Evolutionary conservation across 2,113 vertebrate species (phyloP), one percentile per base, ranked within the genome.

Genomic region (Myotis yumanensis): DNA sequence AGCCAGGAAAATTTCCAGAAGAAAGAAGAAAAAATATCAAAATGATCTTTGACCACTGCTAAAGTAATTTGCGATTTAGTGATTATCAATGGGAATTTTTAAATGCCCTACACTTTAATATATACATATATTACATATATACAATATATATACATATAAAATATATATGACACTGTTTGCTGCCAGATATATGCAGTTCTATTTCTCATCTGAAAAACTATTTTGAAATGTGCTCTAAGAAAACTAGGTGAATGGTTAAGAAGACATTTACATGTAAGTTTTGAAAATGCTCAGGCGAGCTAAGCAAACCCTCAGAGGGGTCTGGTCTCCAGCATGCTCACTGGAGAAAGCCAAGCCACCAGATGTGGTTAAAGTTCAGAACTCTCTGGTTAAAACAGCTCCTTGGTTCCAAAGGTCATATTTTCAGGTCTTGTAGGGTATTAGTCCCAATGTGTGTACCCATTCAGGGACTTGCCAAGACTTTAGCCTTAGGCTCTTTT

Each of bases 1-100:
- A 80, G 48, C 20, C 30, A 84, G n/a, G 43, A 89, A 88, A 68
- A 68, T 69, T 30, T 85, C 14, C 80, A 73, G 71, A 91, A 94
- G 91, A 7, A 30, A 15, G 54, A 40, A 81, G 25, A 69, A 48
- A n/a, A 51, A 1, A 86, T 30, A 54, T 48, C 7, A 0, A 64
- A 73, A 23, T 82, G 17, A 35, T 4, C 59, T 96, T 35, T 76
- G 22, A 66, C 23, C 2, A 6, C 8, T 62, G 22, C 3, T 64
- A 10, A 4, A 4, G 11, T 28, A 62, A 62, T 89, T 89, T 91
- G 35, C 51, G 40, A 77, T 9, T 79, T 0, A 37, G 3, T 37
- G 48, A 73, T 62, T 77, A 14, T 23, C 43, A 79, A 92, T 20
- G 5, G 20, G 18, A 40, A 57, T 59, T 72, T 68, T 64, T 40